Evolutionary conservation across 2,888 invertebrate species (phyloP).

Genomic region (Acanthococcus lagerstroemiae): DNA sequence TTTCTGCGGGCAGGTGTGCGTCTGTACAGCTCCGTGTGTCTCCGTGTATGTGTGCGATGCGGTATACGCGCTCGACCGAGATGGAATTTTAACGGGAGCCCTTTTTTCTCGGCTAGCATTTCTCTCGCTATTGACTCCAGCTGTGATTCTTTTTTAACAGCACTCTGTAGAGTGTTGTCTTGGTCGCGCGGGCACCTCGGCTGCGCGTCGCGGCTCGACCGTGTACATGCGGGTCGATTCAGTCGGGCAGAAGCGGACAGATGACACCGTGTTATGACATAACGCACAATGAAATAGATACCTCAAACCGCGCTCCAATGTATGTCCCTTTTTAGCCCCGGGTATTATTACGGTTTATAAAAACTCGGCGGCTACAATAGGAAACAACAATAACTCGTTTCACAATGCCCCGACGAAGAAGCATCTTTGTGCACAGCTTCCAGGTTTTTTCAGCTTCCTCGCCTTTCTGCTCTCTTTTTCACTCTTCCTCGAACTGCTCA

Average conservation of each 20-base stretch:
- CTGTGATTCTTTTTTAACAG: conserved; percentile 20
- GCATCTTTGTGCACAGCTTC: too few relatives aligned
- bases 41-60: not conserved
- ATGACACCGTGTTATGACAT: conserved; percentile 30
- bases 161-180: not conserved
- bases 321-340: conserved; percentile 28
- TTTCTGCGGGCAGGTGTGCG: conserved; percentile 1
- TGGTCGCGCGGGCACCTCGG: not conserved
- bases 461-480: too few relatives aligned
- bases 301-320: conserved; percentile 16
- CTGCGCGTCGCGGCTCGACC: not conserved
- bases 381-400: too few relatives aligned
- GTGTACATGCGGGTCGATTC: conserved; percentile 14
- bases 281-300: conserved; percentile 29
- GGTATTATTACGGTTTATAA: too few relatives aligned
- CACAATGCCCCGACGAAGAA: too few relatives aligned
- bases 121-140: conserved; percentile 11
- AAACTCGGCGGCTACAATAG: too few relatives aligned
- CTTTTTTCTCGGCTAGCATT: conserved; percentile 1
- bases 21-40: not conserved
- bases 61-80: not conserved
- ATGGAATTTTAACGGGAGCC: conserved; percentile 24
- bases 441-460: too few relatives aligned
- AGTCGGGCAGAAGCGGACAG: conserved; percentile 13
- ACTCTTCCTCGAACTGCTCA: too few relatives aligned